Conservation (phyloP, 2,113 vertebrate species). For the Thamnaconus septentrionalis region DNA sequence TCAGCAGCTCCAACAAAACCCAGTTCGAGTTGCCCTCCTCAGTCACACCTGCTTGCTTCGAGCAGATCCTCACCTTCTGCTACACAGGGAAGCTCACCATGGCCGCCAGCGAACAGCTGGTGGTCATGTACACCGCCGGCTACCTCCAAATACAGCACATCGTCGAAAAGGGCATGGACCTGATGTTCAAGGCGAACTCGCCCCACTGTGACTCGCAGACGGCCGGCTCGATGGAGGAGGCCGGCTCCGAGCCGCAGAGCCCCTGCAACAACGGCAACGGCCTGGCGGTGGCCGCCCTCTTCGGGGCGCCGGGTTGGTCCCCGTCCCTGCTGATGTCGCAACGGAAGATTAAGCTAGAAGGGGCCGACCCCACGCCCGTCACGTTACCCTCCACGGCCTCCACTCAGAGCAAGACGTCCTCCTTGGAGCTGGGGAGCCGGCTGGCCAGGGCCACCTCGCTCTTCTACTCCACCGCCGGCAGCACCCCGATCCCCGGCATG, state of each 20-base stretch:
- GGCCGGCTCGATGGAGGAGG: constrained; percentile 86
- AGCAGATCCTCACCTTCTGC: constrained; percentile 98
- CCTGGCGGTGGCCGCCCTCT: constrained; percentile 66
- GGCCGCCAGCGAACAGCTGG: constrained; percentile 98
- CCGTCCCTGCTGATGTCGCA: constrained; percentile 81
- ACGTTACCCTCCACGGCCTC: constrained; percentile 50
- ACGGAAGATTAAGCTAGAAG: constrained; percentile 90
- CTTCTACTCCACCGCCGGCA: constrained; percentile 57
- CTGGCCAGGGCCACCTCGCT: constrained; percentile 55
- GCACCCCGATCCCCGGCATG: constrained; percentile 78
- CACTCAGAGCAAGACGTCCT: constrained; percentile 56
- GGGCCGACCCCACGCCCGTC: constrained; percentile 75
- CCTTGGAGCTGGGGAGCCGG: constrained; percentile 58
- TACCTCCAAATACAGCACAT: constrained; percentile 99
- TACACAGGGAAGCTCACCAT: constrained; percentile 98
- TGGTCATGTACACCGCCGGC: constrained; percentile 99
- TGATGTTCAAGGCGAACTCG: constrained; percentile 98
- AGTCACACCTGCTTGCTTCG: constrained; percentile 93
- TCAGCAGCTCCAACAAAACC: constrained; percentile 93
- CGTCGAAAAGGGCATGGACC: constrained; percentile 94
- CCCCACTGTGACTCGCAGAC: constrained; percentile 98
- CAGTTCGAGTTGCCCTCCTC: constrained; percentile 96
- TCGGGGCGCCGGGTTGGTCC: constrained; percentile 81
- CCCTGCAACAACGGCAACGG: constrained; percentile 79
- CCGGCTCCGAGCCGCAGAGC: constrained; percentile 93